Evolutionary conservation across 2,113 vertebrate species (phyloP).

Genomic region (Vicugna pacos): DNA sequence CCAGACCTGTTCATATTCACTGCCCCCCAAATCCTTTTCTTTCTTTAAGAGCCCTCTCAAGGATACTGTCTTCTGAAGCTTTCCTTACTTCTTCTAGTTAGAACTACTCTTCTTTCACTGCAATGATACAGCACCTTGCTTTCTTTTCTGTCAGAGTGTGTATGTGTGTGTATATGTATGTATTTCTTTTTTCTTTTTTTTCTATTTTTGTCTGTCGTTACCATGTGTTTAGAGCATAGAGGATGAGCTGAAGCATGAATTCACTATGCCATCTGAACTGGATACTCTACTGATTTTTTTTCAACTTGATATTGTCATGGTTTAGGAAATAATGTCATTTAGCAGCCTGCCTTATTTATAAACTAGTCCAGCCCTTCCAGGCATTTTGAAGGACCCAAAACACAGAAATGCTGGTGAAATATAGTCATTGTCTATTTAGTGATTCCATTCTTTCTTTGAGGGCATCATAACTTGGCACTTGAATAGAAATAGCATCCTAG

Average conservation of each 20-base stretch:
- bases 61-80: background rate
- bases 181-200: background rate
- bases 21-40: background rate
- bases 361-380: background rate
- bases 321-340: slow-evolving; percentile 30
- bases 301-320: background rate
- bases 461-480: background rate
- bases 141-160: background rate
- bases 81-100: slow-evolving; percentile 10
- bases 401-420: slow-evolving; percentile 44
- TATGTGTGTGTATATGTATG: background rate
- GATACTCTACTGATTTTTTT: background rate
- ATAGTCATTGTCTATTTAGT: background rate
- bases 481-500: background rate
- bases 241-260: background rate
- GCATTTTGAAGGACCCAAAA: slow-evolving; percentile 13
- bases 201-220: background rate
- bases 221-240: background rate
- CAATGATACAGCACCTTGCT: background rate
- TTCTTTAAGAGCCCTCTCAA: background rate
- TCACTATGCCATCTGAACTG: background rate
- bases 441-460: background rate
- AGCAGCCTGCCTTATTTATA: slow-evolving; percentile 34
- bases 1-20: background rate
- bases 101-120: background rate